phyloP scores from a whole-genome alignment of 2,113 vertebrate species.

The Seriola rivoliana region DNA sequence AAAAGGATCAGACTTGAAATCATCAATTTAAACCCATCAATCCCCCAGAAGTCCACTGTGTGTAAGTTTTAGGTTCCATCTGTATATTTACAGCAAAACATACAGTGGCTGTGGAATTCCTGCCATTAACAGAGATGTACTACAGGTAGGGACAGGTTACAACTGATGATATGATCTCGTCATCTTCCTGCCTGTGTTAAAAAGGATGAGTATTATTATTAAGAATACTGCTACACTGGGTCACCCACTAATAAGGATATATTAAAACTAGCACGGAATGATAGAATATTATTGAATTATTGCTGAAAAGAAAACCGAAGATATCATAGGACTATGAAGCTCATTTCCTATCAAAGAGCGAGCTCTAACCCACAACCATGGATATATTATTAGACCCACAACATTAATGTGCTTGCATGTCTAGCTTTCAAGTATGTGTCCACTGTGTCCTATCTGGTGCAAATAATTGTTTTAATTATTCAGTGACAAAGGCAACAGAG shows the following conservation, averaged over 20 bases:
- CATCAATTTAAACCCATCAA: not conserved
- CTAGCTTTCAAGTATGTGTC: conserved; percentile 9
- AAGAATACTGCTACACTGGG: not conserved
- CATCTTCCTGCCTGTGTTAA: not conserved
- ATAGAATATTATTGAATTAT: not conserved
- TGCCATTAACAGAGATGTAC: not conserved
- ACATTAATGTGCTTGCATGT: not conserved
- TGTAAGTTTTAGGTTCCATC: not conserved
- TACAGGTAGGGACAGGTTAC: not conserved
- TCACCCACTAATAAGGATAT: not conserved
- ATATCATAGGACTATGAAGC: not conserved
- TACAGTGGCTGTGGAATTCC: not conserved
- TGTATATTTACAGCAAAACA: not conserved
- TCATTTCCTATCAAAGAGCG: not conserved
- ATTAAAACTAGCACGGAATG: not conserved
- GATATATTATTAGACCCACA: too few species aligned
- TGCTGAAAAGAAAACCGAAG: not conserved
- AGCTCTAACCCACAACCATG: not conserved
- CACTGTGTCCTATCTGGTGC: conserved; percentile 7
- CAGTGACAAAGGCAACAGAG: conserved; percentile 15
- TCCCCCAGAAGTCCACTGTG: not conserved
- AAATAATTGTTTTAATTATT: conserved; percentile 44
- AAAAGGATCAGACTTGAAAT: not conserved
- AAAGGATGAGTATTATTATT: not conserved
- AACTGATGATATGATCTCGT: not conserved